phyloP scores from a whole-genome alignment of 2,113 vertebrate species.

The Pseudorasbora parva region DNA sequence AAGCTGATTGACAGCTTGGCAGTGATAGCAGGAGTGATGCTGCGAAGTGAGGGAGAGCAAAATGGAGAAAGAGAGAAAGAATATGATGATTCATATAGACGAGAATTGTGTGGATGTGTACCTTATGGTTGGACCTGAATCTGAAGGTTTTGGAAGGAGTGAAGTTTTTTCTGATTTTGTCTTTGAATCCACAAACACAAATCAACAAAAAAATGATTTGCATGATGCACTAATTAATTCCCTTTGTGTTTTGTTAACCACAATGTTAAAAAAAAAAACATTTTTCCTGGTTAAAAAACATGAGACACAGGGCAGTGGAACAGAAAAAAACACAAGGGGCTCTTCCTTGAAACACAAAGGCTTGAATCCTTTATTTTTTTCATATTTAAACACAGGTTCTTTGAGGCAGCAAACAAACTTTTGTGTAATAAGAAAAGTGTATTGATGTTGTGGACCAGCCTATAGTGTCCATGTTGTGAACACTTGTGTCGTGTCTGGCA shows the following conservation, averaged over 20 bases:
- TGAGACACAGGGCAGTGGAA: too few species aligned
- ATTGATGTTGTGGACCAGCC: too few species aligned
- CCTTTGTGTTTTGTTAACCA: background rate
- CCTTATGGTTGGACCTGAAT: background rate
- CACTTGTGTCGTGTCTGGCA: too few species aligned
- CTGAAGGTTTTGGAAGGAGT: background rate
- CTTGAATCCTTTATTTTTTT: too few species aligned
- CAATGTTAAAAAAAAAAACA: background rate
- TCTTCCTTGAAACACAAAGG: too few species aligned
- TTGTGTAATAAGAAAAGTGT: too few species aligned
- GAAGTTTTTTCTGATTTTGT: background rate
- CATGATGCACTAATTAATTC: background rate
- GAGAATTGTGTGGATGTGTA: background rate
- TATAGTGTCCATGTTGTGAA: too few species aligned
- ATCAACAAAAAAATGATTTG: background rate
- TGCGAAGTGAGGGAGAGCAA: slow-evolving; percentile 14
- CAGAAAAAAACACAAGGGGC: too few species aligned
- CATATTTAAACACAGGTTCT: too few species aligned
- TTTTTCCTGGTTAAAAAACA: too few species aligned
- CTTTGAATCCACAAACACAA: background rate
- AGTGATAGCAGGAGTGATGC: slow-evolving; percentile 60
- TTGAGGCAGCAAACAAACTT: too few species aligned
- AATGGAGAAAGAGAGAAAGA: slow-evolving; percentile 17
- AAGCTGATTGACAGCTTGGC: slow-evolving; percentile 71
- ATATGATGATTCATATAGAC: background rate